phyloP scores from a whole-genome alignment of 2,797 vertebrate species.

The Podarcis lilfordi region DNA sequence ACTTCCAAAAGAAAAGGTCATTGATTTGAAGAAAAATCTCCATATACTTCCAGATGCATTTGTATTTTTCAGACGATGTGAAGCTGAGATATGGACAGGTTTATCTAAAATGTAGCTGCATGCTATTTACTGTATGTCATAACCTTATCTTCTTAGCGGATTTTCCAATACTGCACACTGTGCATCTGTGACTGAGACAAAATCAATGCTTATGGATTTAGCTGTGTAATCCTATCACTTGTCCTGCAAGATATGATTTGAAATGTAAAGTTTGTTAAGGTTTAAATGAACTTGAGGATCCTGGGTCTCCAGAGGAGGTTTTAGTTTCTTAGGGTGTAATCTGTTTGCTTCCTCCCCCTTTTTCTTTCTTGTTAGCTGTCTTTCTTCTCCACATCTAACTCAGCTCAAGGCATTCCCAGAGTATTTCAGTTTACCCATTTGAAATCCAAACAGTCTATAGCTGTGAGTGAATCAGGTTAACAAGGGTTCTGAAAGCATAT shows the following conservation, averaged over 20 bases:
- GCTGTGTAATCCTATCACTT: conserved; percentile 84
- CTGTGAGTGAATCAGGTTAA: conserved; percentile 30
- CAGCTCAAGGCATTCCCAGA: conserved; percentile 46
- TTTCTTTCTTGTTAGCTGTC: conserved; percentile 46
- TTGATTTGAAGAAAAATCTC: not conserved
- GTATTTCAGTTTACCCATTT: not conserved
- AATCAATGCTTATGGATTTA: conserved; percentile 87
- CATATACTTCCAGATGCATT: conserved; percentile 20
- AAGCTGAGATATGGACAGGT: conserved; percentile 42
- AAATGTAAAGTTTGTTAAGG: conserved; percentile 82
- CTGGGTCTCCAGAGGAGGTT: conserved; percentile 74
- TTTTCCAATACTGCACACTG: conserved; percentile 72
- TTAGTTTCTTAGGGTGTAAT: conserved; percentile 75
- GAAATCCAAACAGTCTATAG: conserved; percentile 36
- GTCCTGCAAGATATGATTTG: conserved; percentile 82
- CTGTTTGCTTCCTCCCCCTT: conserved; percentile 67
- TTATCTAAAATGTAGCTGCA: conserved; percentile 52
- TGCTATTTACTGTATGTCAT: conserved; percentile 63
- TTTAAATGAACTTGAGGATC: conserved; percentile 82
- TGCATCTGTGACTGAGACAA: conserved; percentile 78
- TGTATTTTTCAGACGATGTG: conserved; percentile 35
- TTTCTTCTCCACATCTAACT: conserved; percentile 61
- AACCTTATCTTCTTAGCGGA: conserved; percentile 76
- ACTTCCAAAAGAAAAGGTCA: conserved; percentile 31
- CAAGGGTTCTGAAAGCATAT: conserved; percentile 45